Conservation (phyloP, 2,888 invertebrate species). For the Campaea margaritaria region DNA sequence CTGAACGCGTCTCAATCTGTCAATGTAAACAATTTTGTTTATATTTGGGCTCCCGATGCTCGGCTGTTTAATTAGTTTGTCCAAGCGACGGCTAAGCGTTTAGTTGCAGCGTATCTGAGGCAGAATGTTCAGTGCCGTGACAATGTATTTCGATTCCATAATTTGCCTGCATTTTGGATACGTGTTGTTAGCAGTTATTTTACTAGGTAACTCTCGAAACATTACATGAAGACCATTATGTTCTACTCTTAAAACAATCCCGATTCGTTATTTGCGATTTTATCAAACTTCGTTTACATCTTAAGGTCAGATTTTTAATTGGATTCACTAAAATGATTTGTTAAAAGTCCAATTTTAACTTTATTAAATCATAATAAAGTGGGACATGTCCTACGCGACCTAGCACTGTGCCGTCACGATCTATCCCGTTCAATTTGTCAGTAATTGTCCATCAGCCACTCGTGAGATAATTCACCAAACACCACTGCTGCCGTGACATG, state of each 20-base stretch:
- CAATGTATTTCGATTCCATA: neutral
- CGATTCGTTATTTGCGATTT: too few relatives aligned
- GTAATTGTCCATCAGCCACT: constrained; percentile 33
- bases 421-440: constrained; percentile 33
- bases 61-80: constrained; percentile 44
- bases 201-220: too few relatives aligned
- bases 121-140: neutral
- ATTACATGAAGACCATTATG: too few relatives aligned
- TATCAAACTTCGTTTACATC: neutral
- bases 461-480: constrained; percentile 33
- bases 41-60: constrained; percentile 63
- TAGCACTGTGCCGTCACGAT: constrained; percentile 24
- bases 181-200: too few relatives aligned
- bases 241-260: too few relatives aligned
- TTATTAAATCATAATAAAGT: neutral
- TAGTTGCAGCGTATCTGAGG: constrained; percentile 14
- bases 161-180: too few relatives aligned
- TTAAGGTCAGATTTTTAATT: too few relatives aligned
- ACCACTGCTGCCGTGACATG: constrained; percentile 3
- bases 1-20: constrained; percentile 71
- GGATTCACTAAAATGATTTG: too few relatives aligned
- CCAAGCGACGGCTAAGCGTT: constrained; percentile 28
- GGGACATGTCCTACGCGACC: constrained; percentile 10
- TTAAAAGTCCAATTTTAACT: too few relatives aligned
- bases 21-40: constrained; percentile 76